A percentile compares a stretch with the other conserved stretches of the same genome.
phyloP scores from a whole-genome alignment of 23 tunicate species.

The Ciona savignyi region DNA sequence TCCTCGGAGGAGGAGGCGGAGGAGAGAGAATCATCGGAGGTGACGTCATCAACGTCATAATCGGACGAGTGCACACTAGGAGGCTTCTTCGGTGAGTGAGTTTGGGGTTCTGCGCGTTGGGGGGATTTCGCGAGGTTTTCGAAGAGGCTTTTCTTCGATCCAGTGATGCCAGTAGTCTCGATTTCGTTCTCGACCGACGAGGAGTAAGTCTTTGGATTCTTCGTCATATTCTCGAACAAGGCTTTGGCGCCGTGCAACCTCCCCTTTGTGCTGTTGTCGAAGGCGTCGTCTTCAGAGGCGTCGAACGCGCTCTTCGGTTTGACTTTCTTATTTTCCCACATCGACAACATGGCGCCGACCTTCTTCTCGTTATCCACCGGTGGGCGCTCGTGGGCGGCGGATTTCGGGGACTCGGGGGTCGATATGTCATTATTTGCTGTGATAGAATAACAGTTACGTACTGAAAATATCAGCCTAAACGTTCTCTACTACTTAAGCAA shows the following conservation, averaged over 20 bases:
- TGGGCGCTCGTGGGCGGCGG: background rate
- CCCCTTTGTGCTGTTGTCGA: slow-evolving; percentile 37
- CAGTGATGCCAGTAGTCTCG: background rate
- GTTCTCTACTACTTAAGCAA: no score
- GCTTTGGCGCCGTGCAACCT: slow-evolving; percentile 80
- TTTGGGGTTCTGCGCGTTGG: background rate
- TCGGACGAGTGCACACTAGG: background rate
- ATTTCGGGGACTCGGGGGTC: background rate
- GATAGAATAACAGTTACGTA: no score
- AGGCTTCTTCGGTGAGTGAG: background rate
- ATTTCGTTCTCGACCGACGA: background rate
- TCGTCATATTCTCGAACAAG: slow-evolving; percentile 62
- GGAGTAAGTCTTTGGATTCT: slow-evolving; percentile 8
- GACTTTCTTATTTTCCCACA: slow-evolving; percentile 59
- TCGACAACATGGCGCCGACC: slow-evolving; percentile 47
- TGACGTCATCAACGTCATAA: slow-evolving; percentile 1
- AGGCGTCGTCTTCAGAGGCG: slow-evolving; percentile 34
- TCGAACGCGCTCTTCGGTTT: slow-evolving; percentile 12
- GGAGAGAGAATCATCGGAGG: background rate
- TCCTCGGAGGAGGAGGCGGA: slow-evolving; percentile 13
- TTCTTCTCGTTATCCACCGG: slow-evolving; percentile 9
- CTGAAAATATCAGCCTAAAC: no score
- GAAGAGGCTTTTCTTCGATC: background rate
- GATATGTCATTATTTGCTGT: no score
- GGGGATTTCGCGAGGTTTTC: background rate